Conservation (phyloP, 1,140 invertebrate species). For the Pararge aegeria region DNA sequence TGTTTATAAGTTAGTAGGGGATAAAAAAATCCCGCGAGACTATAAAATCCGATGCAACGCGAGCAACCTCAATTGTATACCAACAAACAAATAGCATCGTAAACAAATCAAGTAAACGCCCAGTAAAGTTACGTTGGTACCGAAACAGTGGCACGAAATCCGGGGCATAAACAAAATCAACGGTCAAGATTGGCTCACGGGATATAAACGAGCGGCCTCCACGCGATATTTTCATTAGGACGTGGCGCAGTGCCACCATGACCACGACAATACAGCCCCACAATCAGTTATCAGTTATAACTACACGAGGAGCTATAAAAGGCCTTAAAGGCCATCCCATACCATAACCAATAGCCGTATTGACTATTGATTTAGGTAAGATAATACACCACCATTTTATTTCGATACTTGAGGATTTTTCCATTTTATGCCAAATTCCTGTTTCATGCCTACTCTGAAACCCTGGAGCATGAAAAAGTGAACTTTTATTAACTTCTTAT, state of each 20-base stretch:
- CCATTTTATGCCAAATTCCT: too few relatives aligned
- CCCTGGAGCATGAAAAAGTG: too few relatives aligned
- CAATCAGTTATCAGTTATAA: background rate
- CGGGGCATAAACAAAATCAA: slow-evolving; percentile 27
- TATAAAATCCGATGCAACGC: too few relatives aligned
- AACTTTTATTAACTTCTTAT: too few relatives aligned
- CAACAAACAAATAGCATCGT: slow-evolving; percentile 1
- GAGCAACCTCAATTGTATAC: too few relatives aligned
- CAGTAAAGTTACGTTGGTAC: background rate
- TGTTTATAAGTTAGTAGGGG: too few relatives aligned
- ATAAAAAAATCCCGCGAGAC: too few relatives aligned
- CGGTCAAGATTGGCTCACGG: slow-evolving; percentile 17
- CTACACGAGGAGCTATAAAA: background rate
- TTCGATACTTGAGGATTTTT: too few relatives aligned
- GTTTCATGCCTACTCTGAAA: too few relatives aligned
- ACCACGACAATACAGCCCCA: slow-evolving; percentile 7
- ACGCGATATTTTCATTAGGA: slow-evolving; percentile 32
- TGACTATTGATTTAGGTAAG: too few relatives aligned
- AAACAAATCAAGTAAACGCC: background rate
- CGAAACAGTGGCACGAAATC: slow-evolving; percentile 9
- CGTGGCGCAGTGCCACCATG: slow-evolving; percentile 23
- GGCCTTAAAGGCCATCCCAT: background rate
- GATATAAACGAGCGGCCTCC: slow-evolving; percentile 27
- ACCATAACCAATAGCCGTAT: too few relatives aligned
- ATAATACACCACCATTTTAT: too few relatives aligned